phyloP scores from a whole-genome alignment of 2,888 invertebrate species.

The Mongoloraphidia duomilia region DNA sequence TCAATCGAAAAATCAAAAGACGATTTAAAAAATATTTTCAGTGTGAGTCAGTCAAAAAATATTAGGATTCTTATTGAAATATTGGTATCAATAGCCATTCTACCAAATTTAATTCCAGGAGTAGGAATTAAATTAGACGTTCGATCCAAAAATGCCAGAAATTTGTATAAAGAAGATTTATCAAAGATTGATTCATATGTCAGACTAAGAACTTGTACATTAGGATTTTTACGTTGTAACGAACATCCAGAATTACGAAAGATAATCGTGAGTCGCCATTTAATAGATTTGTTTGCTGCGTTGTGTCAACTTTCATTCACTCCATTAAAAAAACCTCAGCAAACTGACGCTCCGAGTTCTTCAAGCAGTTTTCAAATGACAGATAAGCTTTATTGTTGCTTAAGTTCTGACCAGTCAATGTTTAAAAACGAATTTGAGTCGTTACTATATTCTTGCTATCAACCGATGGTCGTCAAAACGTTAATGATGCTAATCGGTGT shows the following conservation, averaged over 20 bases:
- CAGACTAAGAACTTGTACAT: conserved; percentile 33
- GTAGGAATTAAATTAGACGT: conserved; percentile 39
- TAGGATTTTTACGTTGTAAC: conserved; percentile 34
- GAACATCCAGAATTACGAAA: conserved; percentile 36
- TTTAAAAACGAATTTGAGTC: conserved; percentile 36
- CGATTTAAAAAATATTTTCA: conserved; percentile 35
- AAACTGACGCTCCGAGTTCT: conserved; percentile 15
- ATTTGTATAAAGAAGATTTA: conserved; percentile 26
- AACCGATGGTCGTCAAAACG: conserved; percentile 48
- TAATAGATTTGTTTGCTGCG: conserved; percentile 47
- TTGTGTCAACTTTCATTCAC: conserved; percentile 55
- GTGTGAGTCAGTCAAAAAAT: conserved; percentile 50
- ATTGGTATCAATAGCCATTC: conserved; percentile 47
- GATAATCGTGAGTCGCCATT: conserved; percentile 38
- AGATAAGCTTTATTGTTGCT: conserved; percentile 34
- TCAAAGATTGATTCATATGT: conserved; percentile 35
- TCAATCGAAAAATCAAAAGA: conserved; percentile 24
- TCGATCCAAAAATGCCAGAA: conserved; percentile 28
- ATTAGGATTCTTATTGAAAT: conserved; percentile 46
- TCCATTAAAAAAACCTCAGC: conserved; percentile 44
- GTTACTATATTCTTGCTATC: conserved; percentile 41
- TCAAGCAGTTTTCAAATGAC: conserved; percentile 36
- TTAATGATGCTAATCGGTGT: conserved; percentile 48
- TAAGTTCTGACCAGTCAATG: conserved; percentile 34
- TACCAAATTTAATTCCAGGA: conserved; percentile 48